Evolutionary conservation across 64 coral and sea anemone genomes (phyloP), one percentile per base, ranked within the genome.

Genomic region (Anthopleura sola): DNA sequence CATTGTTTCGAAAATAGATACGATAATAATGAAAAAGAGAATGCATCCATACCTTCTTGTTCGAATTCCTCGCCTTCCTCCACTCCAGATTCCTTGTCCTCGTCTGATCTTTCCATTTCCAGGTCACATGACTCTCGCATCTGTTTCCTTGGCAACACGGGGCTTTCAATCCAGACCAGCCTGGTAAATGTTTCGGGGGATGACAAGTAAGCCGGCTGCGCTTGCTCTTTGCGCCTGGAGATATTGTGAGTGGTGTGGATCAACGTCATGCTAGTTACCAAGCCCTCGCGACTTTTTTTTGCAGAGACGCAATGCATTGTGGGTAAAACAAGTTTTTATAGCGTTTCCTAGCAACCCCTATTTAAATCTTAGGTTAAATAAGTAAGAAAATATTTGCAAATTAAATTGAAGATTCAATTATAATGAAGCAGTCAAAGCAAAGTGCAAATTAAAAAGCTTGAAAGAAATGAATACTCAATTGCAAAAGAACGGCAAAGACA

Each of bases 81-180:
- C 12, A 83, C 93, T 60, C 81, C 90, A 2, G 82, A 88, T 39
- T 90, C 88, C 36, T 90, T 60, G 11, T 86, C 55, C 11, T 86
- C 78, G 13, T 87, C 90, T 62, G 64, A 79, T 48, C 47, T 79
- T 38, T 79, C 76, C 24, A 44, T 44, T 6, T 83, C 82, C 82
- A 60, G 55, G 29, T 56, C 68, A 23, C 81, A 31, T 57, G 85
- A 86, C 23, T 40, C 32, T 44, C 36, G 76, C 23, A 87, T 60
- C 20, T 83, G 81, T 48, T 71, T 77, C 60, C 90, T 58, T 32
- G 90, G 90, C 11, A 79, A 83, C 23, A 87, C 85, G 16, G 90
- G 37, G 32, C 90, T 86, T 47, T 92, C 90, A 24, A 92, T 92
- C 90, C 90, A 92, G 12, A 92, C 90, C 44, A 92, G 60, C 62